phyloP scores from a whole-genome alignment of 1,140 invertebrate species.

The Hyphantria cunea region DNA sequence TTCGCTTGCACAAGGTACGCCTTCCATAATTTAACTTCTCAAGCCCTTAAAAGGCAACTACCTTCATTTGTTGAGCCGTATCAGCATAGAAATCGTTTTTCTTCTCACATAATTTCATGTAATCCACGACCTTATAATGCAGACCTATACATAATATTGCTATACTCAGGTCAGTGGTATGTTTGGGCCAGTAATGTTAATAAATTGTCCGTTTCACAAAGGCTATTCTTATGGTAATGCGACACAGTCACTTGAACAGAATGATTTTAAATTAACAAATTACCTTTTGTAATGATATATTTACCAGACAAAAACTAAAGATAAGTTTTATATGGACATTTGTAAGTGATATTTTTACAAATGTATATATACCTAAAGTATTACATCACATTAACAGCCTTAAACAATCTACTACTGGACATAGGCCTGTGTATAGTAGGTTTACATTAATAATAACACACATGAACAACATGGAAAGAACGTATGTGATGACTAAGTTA shows the following conservation, averaged over 20 bases:
- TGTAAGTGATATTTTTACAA: too few species aligned
- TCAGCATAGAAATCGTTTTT: constrained; percentile 26
- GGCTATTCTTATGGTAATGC: constrained; percentile 29
- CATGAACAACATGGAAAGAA: too few species aligned
- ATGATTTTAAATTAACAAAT: constrained; percentile 29
- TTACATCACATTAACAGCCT: too few species aligned
- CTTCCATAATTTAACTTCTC: neutral
- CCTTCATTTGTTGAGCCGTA: constrained; percentile 1
- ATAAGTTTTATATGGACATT: neutral
- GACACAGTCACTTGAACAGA: constrained; percentile 22
- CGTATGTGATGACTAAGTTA: too few species aligned
- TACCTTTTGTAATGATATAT: neutral
- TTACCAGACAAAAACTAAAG: constrained; percentile 13
- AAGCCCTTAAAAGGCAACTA: neutral
- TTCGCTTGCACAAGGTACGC: neutral
- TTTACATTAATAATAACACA: too few species aligned
- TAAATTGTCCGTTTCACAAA: constrained; percentile 29
- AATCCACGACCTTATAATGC: constrained; percentile 17
- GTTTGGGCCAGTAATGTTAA: constrained; percentile 27
- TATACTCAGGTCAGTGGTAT: constrained; percentile 14
- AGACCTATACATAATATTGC: constrained; percentile 14
- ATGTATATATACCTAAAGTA: too few species aligned
- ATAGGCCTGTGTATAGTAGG: too few species aligned
- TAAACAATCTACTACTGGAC: too few species aligned
- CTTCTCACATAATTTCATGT: constrained; percentile 20